These are phyloP conservation scores for Pocillopora verrucosa DNA, from an alignment of 64 coral and sea anemone species.

Conservation along the genomic window DNA sequence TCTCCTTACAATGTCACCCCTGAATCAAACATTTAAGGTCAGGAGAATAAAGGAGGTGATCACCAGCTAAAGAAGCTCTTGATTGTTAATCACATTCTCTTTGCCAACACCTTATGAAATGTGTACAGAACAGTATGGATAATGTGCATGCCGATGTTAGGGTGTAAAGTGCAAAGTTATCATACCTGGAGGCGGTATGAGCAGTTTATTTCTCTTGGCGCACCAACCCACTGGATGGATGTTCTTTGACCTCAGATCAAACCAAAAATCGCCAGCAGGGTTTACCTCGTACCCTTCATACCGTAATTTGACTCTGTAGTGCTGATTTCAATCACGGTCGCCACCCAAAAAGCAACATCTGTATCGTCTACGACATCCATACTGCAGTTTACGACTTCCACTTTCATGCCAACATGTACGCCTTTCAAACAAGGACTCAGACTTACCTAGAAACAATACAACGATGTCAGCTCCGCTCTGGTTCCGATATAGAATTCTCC, in stretches of 20 bases:
- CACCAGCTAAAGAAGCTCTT: no score
- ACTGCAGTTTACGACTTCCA: constrained; percentile 95
- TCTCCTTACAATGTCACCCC: no score
- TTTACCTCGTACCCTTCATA: constrained; percentile 95
- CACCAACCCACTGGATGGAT: constrained; percentile 99
- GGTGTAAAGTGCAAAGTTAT: not conserved
- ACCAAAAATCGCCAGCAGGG: constrained; percentile 91
- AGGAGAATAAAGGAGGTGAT: no score
- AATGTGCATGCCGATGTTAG: no score
- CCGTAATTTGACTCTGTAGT: constrained; percentile 85
- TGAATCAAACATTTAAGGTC: no score
- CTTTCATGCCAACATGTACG: constrained; percentile 99
- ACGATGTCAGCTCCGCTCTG: no score
- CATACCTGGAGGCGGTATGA: constrained; percentile 96
- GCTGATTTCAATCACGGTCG: constrained; percentile 89
- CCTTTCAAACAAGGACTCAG: constrained; percentile 97
- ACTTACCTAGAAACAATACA: constrained; percentile 52
- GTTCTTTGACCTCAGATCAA: constrained; percentile 89
- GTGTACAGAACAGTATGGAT: no score
- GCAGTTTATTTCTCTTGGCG: constrained; percentile 92
- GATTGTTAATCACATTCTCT: no score
- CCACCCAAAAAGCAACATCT: constrained; percentile 97
- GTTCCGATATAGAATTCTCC: no score
- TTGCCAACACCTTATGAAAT: no score
- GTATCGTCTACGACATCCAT: constrained; percentile 89